phyloP scores from a whole-genome alignment of 2,113 vertebrate species.

The Microtus richardsoni region DNA sequence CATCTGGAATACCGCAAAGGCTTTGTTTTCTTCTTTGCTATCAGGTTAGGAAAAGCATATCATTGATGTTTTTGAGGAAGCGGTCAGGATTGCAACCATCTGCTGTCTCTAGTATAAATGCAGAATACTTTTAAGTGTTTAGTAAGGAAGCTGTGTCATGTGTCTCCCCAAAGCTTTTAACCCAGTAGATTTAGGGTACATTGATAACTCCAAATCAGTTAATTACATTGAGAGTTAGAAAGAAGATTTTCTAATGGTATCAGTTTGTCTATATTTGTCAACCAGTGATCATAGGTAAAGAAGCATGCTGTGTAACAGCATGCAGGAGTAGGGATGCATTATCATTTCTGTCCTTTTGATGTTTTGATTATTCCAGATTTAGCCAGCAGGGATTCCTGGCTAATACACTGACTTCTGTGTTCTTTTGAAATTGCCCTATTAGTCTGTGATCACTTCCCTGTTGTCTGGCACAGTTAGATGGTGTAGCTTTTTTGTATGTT shows the following conservation, averaged over 20 bases:
- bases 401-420: neutral
- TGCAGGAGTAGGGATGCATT: neutral
- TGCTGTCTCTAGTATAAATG: neutral
- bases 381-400: neutral
- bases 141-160: neutral
- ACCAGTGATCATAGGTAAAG: neutral
- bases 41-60: neutral
- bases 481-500: neutral
- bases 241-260: neutral
- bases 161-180: neutral
- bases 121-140: neutral
- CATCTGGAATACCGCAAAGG: neutral
- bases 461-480: neutral
- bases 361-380: neutral
- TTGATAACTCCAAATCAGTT: slow-evolving; percentile 18
- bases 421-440: slow-evolving; percentile 21
- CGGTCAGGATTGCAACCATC: neutral
- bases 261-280: slow-evolving; percentile 11
- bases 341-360: slow-evolving; percentile 46
- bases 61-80: neutral
- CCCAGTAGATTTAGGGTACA: neutral
- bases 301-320: neutral
- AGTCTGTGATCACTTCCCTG: neutral
- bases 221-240: neutral
- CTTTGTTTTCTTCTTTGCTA: neutral